Percentiles rank a stretch among this genome's conserved stretches.
Evolutionary conservation across 2,797 vertebrate genomes (phyloP).

Genomic region (Sciurus carolinensis): DNA sequence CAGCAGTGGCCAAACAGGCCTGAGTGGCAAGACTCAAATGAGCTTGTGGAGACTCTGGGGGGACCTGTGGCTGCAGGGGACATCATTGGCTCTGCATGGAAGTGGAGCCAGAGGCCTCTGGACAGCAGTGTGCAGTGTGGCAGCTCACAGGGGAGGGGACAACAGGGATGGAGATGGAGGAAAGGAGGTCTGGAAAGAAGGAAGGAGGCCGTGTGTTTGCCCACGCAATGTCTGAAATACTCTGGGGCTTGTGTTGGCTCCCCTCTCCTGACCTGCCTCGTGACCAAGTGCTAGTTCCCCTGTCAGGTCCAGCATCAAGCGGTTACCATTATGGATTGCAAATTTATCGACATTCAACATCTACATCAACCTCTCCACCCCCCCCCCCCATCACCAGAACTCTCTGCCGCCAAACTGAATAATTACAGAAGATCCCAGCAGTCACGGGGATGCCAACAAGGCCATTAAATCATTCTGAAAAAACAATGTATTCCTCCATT

Average conservation of each 20-base stretch:
- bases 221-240: fast-evolving
- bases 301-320: slow-evolving; percentile 76
- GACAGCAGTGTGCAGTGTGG: fast-evolving
- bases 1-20: slow-evolving; percentile 74
- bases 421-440: slow-evolving; percentile 88
- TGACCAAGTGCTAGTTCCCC: slow-evolving; percentile 68
- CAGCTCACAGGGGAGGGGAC: not conserved
- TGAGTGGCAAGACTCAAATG: slow-evolving; percentile 63
- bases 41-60: slow-evolving; percentile 73
- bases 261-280: slow-evolving; percentile 21
- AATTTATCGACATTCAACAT: slow-evolving; percentile 90
- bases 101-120: not conserved
- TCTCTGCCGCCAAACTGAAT: slow-evolving; percentile 87
- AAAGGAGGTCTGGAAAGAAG: not conserved
- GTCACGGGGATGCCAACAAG: slow-evolving; percentile 87
- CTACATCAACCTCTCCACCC: slow-evolving; percentile 81
- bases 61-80: not conserved
- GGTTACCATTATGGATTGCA: slow-evolving; percentile 87
- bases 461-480: slow-evolving; percentile 89
- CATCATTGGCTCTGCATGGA: not conserved
- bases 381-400: slow-evolving; percentile 88
- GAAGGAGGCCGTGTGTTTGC: not conserved
- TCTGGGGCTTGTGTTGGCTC: not conserved
- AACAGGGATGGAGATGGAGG: not conserved
- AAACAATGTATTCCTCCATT: slow-evolving; percentile 88